Base-by-base conservation (phyloP, 2,113 vertebrate genomes). In the Camelus dromedarius region DNA sequence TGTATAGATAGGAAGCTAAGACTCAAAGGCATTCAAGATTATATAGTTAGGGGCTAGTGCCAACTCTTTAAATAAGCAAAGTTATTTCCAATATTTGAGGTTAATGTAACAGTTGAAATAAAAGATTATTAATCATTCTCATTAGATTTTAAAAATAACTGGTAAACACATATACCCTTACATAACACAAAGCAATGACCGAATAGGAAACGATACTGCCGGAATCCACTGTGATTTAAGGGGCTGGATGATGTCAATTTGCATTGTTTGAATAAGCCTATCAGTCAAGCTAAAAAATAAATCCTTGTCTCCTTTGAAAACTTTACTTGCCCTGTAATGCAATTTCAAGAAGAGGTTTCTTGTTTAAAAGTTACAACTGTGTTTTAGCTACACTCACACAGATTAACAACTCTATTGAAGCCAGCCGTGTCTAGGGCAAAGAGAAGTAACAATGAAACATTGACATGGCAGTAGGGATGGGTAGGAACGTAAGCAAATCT, bases 91-190 rank as follows among this genome's bases (percentile, higher is more conserved):
- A 89, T 89, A 95, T 50, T 82, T 82, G n/a, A 94, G 10, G 54
- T 94, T 93, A 96, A 79, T 93, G 75, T 82, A 91, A 87, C 48
- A 85, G 28, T 83, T 72, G 4, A 93, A 96, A 96, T 82, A 58
- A 75, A 94, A 96, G 16, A n/a, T 88, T 95, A 54, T 66, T 92
- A 56, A 35, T 54, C 79, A 56, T 50, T 95, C 18, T 95, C 32
- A 66, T 75, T 91, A 91, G 38, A 75, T 48, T 84, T 92, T 12
- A 64, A 75, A 93, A 93, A 81, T 84, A 87, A 72, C n/a, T 81
- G 50, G 15, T 72, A 69, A 87, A 95, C 12, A 77, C 22, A 46
- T 54, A 26, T 54, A 26, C 14, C 26, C 1, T 93, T 84, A 83
- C 12, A 10, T 92, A 91, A 85, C 54, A 86, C 32, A 66, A 82